These are phyloP conservation scores for Aleiodes alternator DNA, from an alignment of 2,888 invertebrate species.

Conservation along the genomic window DNA sequence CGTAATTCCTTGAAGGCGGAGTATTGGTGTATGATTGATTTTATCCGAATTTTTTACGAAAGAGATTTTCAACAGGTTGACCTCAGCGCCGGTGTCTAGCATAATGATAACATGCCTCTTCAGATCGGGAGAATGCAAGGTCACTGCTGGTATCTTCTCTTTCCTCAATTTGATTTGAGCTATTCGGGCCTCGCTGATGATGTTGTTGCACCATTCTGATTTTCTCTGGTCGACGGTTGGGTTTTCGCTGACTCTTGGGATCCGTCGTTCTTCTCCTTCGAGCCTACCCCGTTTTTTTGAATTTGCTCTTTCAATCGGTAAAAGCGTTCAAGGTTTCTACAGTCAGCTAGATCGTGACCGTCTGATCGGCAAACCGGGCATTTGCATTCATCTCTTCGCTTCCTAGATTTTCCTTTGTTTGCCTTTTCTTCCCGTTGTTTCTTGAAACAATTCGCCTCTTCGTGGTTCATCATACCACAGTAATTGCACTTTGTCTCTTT, in stretches of 20 bases:
- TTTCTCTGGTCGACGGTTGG: background rate
- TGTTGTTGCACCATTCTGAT: too few relatives aligned
- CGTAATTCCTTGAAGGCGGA: too few relatives aligned
- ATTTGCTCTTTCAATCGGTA: background rate
- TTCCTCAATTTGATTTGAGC: too few relatives aligned
- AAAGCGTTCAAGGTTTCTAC: background rate
- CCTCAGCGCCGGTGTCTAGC: background rate
- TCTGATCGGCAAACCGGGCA: background rate
- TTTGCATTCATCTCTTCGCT: background rate
- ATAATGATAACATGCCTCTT: too few relatives aligned
- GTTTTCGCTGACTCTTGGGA: background rate
- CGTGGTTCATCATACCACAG: background rate
- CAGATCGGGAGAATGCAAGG: too few relatives aligned
- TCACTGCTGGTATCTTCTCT: too few relatives aligned
- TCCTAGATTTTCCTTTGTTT: too few relatives aligned
- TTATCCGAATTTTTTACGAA: background rate
- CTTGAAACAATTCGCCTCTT: constrained; percentile 3
- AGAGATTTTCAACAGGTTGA: background rate
- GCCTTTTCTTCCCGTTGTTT: background rate
- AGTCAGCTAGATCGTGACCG: background rate
- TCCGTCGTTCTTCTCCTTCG: background rate
- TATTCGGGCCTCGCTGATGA: too few relatives aligned
- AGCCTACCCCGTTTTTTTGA: background rate
- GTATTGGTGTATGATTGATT: too few relatives aligned
- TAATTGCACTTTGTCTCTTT: background rate